These are phyloP conservation scores for Python bivittatus DNA, from an alignment of 2,113 vertebrate species.

Conservation along the genomic window DNA sequence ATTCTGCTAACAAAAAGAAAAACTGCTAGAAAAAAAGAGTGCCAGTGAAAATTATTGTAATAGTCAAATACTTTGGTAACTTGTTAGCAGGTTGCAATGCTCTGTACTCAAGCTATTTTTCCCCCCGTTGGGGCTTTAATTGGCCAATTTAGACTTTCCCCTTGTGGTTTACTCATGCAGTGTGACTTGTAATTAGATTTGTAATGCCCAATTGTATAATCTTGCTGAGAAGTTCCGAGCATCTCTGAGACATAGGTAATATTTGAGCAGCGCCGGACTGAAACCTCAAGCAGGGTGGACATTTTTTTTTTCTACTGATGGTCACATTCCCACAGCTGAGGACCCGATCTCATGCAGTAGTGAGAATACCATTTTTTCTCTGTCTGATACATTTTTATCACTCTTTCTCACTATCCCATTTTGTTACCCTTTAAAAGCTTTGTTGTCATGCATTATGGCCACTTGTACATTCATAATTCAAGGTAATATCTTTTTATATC, in stretches of 20 bases:
- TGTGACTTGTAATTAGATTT: background rate
- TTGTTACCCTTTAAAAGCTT: background rate
- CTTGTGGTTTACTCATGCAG: background rate
- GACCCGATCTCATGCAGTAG: background rate
- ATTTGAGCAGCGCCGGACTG: background rate
- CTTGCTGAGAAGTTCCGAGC: background rate
- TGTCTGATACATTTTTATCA: background rate
- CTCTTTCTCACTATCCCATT: background rate
- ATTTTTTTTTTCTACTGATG: background rate
- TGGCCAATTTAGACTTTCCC: background rate
- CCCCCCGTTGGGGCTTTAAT: background rate
- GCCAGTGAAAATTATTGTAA: background rate
- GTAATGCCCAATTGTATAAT: background rate
- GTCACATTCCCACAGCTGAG: background rate
- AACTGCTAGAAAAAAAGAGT: background rate
- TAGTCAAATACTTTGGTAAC: background rate
- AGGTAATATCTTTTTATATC: background rate
- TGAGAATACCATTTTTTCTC: background rate
- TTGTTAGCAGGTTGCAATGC: background rate
- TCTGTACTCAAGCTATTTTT: background rate
- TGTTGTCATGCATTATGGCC: background rate
- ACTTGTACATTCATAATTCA: background rate
- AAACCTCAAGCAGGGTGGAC: background rate
- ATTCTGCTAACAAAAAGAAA: background rate
- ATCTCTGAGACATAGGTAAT: background rate